Conservation (phyloP, 2,888 invertebrate species). For the Euclidia mi region DNA sequence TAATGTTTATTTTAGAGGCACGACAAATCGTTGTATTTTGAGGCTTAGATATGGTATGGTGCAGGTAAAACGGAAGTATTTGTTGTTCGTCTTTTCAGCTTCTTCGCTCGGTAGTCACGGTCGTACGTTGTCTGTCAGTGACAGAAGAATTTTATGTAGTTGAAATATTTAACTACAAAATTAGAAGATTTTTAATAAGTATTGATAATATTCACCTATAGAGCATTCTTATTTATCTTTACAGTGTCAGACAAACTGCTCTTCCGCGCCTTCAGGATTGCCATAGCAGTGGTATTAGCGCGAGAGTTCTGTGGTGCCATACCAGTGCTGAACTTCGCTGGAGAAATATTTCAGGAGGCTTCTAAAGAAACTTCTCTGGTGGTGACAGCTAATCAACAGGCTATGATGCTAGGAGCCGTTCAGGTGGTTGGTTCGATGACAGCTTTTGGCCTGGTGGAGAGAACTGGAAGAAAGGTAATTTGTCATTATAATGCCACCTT, state of each 20-base stretch:
- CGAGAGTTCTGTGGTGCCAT: slow-evolving; percentile 81
- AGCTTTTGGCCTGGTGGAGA: slow-evolving; percentile 78
- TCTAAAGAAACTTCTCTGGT: slow-evolving; percentile 65
- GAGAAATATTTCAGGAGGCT: slow-evolving; percentile 77
- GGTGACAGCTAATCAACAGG: slow-evolving; percentile 81
- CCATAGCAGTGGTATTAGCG: slow-evolving; percentile 68
- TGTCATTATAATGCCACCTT: too few relatives aligned
- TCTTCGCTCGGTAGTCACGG: too few relatives aligned
- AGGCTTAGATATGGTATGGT: too few relatives aligned
- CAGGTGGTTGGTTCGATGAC: slow-evolving; percentile 77
- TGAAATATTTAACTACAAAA: too few relatives aligned
- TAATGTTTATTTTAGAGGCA: too few relatives aligned
- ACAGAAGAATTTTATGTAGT: too few relatives aligned
- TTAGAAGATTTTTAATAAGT: too few relatives aligned
- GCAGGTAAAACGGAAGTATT: too few relatives aligned
- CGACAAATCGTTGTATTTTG: too few relatives aligned
- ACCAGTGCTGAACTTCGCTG: slow-evolving; percentile 82
- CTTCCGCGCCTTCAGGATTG: slow-evolving; percentile 76
- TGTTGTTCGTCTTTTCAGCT: too few relatives aligned
- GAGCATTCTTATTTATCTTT: slow-evolving; percentile 25
- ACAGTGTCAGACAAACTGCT: slow-evolving; percentile 78
- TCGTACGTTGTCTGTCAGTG: too few relatives aligned
- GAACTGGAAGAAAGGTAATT: slow-evolving; percentile 78
- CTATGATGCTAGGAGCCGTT: slow-evolving; percentile 81
- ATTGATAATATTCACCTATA: background rate